Conservation (phyloP, 2,113 vertebrate species). For the Esox niger region DNA sequence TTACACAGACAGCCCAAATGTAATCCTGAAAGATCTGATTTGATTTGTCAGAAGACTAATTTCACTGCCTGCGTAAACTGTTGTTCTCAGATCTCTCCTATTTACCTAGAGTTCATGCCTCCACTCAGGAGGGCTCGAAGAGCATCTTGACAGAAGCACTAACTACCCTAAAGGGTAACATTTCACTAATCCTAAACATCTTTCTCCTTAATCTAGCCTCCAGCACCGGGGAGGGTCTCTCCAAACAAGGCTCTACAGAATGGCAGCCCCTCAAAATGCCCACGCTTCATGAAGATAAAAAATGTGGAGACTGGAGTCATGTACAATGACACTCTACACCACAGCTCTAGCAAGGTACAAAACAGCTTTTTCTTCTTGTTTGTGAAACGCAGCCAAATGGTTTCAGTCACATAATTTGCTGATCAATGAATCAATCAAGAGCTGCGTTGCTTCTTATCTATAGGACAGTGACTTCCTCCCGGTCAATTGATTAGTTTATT, state of each 20-base stretch:
- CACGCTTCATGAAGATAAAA: constrained; percentile 89
- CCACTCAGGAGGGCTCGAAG: neutral
- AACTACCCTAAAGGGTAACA: neutral
- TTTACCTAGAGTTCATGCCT: neutral
- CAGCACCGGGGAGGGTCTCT: constrained; percentile 68
- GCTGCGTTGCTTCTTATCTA: too few relatives aligned
- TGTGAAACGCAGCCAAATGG: too few relatives aligned
- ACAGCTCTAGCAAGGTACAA: constrained; percentile 83
- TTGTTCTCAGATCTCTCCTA: too few relatives aligned
- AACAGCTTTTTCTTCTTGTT: neutral
- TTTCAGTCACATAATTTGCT: neutral
- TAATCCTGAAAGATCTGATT: too few relatives aligned
- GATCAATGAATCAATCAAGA: neutral
- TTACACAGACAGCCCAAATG: too few relatives aligned
- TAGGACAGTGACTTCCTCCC: too few relatives aligned
- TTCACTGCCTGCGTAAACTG: too few relatives aligned
- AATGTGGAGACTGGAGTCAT: constrained; percentile 90
- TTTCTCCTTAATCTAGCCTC: constrained; percentile 59
- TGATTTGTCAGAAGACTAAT: too few relatives aligned
- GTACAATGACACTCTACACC: constrained; percentile 85
- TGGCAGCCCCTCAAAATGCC: constrained; percentile 92
- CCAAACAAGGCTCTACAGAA: constrained; percentile 78
- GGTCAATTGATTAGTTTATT: neutral
- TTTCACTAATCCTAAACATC: neutral
- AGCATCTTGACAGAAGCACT: neutral